A percentile compares a stretch with the other conserved stretches of the same genome.
Conservation (phyloP, 2,113 vertebrate species). For the Ctenodactylus gundi region DNA sequence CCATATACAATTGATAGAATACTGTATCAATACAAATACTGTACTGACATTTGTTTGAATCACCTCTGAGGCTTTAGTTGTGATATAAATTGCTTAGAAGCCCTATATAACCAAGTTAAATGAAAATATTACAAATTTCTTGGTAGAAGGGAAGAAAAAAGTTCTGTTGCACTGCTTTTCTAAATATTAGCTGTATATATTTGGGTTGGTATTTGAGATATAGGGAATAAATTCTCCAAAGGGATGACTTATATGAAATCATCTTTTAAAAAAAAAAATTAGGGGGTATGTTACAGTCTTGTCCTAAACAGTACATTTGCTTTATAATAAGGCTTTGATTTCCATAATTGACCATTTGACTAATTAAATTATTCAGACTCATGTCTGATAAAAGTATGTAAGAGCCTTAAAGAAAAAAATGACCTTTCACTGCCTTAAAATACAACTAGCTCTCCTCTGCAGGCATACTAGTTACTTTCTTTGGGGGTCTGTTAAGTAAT, state of each 20-base stretch:
- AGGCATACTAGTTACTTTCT: constrained; percentile 59
- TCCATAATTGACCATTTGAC: constrained; percentile 31
- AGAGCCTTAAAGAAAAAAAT: constrained; percentile 76
- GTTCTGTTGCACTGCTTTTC: neutral
- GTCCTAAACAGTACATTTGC: constrained; percentile 41
- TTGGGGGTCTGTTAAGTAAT: constrained; percentile 61
- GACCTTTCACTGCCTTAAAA: constrained; percentile 82
- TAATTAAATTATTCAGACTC: constrained; percentile 51
- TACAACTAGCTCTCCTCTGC: constrained; percentile 1
- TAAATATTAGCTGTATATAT: constrained; percentile 7
- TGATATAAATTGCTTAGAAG: constrained; percentile 31
- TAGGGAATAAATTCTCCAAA: constrained; percentile 27
- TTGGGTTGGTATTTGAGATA: neutral
- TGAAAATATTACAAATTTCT: neutral
- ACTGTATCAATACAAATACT: neutral
- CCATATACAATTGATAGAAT: neutral
- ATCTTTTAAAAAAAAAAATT: neutral
- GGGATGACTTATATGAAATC: neutral
- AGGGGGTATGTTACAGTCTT: neutral
- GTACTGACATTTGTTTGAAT: constrained; percentile 10
- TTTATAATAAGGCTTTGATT: constrained; percentile 53
- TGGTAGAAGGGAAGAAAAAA: neutral
- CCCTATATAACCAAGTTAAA: constrained; percentile 27
- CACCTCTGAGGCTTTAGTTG: constrained; percentile 42
- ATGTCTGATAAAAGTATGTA: constrained; percentile 45